Evolutionary conservation across 2,888 invertebrate species (phyloP).

Genomic region (Trichogramma dendrolimi): DNA sequence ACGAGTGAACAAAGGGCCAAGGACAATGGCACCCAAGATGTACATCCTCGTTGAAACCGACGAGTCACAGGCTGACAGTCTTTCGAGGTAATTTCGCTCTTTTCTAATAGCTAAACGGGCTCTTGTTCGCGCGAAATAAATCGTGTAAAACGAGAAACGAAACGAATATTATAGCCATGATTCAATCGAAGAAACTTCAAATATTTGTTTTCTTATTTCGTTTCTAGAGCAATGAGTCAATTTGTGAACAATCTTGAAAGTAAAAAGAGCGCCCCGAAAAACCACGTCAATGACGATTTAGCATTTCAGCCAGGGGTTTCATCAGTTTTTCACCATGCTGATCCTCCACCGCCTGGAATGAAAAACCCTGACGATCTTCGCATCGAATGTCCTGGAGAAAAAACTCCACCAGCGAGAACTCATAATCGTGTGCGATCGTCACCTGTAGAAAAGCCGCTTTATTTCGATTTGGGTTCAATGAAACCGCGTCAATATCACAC

Average conservation of each 20-base stretch:
- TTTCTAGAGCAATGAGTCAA: slow-evolving; percentile 19
- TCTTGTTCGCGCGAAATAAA: neutral
- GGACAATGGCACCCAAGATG: slow-evolving; percentile 16
- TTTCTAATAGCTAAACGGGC: neutral
- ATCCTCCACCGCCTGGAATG: no score
- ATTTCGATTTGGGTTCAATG: no score
- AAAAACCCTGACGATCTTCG: no score
- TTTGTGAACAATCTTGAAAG: slow-evolving; percentile 8
- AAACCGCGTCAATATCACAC: no score
- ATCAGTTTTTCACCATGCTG: no score
- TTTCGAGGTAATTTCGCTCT: slow-evolving; percentile 13
- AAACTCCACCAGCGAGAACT: no score
- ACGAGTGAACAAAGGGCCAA: no score
- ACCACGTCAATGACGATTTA: neutral
- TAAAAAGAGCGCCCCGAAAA: neutral
- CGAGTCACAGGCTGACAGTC: slow-evolving; percentile 8
- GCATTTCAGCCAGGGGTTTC: no score
- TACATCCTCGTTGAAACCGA: slow-evolving; percentile 23
- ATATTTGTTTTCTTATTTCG: neutral
- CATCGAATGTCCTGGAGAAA: no score
- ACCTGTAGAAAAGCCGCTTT: no score
- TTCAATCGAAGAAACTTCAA: neutral
- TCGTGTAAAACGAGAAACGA: neutral
- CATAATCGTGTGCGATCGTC: no score
- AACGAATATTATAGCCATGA: neutral